These are phyloP conservation scores for Deroptyus accipitrinus DNA, from an alignment of 2,113 vertebrate genomes.

Conservation along the genomic window DNA sequence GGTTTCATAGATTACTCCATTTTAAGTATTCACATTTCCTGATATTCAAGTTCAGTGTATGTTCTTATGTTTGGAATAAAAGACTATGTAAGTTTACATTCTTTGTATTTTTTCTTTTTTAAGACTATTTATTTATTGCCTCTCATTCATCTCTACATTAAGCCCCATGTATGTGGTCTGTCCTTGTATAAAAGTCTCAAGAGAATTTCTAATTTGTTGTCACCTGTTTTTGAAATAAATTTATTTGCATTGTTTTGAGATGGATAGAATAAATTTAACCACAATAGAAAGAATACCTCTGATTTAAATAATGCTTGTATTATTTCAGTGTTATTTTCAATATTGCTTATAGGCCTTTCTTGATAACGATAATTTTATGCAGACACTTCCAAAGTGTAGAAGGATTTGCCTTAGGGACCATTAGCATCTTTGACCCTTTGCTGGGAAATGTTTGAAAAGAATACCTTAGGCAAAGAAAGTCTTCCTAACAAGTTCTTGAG, in stretches of 20 bases:
- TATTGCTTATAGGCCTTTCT: background rate
- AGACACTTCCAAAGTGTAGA: background rate
- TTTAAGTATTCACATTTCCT: background rate
- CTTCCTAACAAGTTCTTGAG: background rate
- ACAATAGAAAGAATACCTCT: background rate
- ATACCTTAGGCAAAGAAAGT: background rate
- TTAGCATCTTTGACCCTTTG: background rate
- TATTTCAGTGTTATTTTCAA: background rate
- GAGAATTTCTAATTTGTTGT: background rate
- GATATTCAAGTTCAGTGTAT: background rate
- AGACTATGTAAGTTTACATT: background rate
- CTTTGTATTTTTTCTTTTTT: background rate
- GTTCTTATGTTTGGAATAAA: background rate
- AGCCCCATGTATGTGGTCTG: background rate
- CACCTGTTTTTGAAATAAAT: background rate
- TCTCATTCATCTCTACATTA: background rate
- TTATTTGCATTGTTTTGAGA: background rate
- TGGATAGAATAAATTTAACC: background rate
- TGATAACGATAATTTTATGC: background rate
- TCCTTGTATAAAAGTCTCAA: background rate
- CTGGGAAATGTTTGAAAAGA: background rate
- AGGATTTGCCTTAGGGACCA: constrained; percentile 7
- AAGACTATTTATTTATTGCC: background rate
- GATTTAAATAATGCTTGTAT: background rate
- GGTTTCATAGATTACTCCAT: background rate